These are phyloP conservation scores for Drosophila lacteicornis DNA, from an alignment of 1,140 invertebrate genomes.

Conservation along the genomic window DNA sequence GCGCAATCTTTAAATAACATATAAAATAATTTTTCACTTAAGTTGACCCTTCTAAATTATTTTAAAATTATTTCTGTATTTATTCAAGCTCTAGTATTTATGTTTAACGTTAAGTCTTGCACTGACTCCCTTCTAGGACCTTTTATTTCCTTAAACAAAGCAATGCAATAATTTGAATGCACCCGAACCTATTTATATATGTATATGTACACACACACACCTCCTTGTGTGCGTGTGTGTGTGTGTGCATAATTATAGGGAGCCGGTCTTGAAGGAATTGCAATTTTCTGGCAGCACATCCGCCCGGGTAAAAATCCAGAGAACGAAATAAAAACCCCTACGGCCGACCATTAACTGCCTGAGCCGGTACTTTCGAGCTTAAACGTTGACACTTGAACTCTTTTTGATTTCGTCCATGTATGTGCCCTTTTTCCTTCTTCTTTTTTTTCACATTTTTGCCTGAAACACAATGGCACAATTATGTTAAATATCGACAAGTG, in stretches of 20 bases:
- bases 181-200: constrained; percentile 1
- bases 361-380: constrained; percentile 57
- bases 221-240: background rate
- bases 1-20: too few species aligned
- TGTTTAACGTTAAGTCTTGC: too few species aligned
- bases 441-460: background rate
- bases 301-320: constrained; percentile 8
- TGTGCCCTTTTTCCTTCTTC: constrained; percentile 3
- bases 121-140: background rate
- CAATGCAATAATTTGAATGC: constrained; percentile 1
- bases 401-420: constrained; percentile 66
- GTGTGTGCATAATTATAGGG: constrained; percentile 30
- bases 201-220: background rate
- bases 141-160: background rate
- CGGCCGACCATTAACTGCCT: constrained; percentile 62
- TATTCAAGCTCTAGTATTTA: background rate
- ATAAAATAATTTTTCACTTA: background rate
- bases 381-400: constrained; percentile 77
- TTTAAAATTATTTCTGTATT: background rate
- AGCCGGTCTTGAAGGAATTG: constrained; percentile 54
- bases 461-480: constrained; percentile 75
- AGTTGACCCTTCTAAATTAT: background rate
- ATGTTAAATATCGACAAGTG: constrained; percentile 83
- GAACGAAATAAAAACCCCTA: constrained; percentile 14
- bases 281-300: constrained; percentile 59